phyloP scores from a whole-genome alignment of 2,888 invertebrate species.

The Liopterus haemorrhoidalis region DNA sequence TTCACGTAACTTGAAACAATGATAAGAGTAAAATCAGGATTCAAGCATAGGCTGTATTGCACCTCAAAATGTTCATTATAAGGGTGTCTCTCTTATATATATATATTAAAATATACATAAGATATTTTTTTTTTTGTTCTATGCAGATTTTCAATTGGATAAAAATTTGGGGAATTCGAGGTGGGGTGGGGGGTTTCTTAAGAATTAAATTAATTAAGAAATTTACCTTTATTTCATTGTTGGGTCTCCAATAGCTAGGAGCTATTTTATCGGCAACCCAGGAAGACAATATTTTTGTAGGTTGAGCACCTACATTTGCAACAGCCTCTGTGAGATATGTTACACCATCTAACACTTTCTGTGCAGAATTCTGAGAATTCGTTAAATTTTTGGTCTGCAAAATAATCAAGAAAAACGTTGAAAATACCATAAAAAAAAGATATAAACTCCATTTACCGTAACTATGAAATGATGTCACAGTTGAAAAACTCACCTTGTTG shows the following conservation, averaged over 20 bases:
- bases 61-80: too few relatives aligned
- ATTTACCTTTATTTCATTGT: constrained; percentile 63
- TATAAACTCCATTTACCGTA: neutral
- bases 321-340: constrained; percentile 54
- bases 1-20: too few relatives aligned
- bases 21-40: too few relatives aligned
- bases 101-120: constrained; percentile 8
- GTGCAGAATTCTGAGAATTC: constrained; percentile 42
- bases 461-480: too few relatives aligned
- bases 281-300: constrained; percentile 60
- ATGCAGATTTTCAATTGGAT: too few relatives aligned
- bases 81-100: too few relatives aligned
- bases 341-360: constrained; percentile 55
- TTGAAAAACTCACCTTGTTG: too few relatives aligned
- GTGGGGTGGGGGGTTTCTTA: too few relatives aligned
- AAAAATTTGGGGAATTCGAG: too few relatives aligned
- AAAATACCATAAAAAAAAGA: neutral
- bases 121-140: constrained; percentile 6
- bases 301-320: constrained; percentile 60
- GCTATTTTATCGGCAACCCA: constrained; percentile 76
- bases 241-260: constrained; percentile 75
- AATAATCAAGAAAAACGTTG: constrained; percentile 5
- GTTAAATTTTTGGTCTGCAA: constrained; percentile 42
- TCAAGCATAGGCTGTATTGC: too few relatives aligned
- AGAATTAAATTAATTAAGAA: constrained; percentile 8